Percentiles rank a stretch among this genome's conserved stretches.
phyloP scores from a whole-genome alignment of 2,797 vertebrate species.

The Chaetophractus vellerosus region DNA sequence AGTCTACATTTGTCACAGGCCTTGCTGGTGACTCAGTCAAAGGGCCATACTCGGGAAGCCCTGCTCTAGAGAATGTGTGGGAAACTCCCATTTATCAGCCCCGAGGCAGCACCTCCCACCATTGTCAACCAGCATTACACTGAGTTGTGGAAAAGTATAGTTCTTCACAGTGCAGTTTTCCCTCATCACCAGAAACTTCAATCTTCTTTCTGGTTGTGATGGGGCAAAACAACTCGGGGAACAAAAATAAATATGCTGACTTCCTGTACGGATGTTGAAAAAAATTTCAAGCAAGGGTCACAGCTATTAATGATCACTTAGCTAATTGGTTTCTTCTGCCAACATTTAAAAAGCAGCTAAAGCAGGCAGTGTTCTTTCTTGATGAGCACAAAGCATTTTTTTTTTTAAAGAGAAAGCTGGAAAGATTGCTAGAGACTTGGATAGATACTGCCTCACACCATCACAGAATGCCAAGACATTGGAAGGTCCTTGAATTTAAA shows the following conservation, averaged over 20 bases:
- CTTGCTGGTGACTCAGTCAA: background rate
- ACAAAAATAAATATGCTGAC: slow-evolving; percentile 46
- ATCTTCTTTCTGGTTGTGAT: background rate
- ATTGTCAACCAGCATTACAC: background rate
- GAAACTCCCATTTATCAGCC: background rate
- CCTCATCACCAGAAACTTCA: background rate
- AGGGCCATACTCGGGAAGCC: background rate
- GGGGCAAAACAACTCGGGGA: background rate
- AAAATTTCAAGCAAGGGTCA: background rate
- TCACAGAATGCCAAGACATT: background rate
- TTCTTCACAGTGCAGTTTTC: background rate
- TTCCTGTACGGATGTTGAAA: slow-evolving; percentile 17
- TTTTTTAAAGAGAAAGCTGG: background rate
- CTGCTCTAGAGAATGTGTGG: background rate
- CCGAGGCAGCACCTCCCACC: background rate
- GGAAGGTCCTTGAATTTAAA: slow-evolving; percentile 17
- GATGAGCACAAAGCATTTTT: background rate
- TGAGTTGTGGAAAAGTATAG: background rate
- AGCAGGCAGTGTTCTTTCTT: slow-evolving; percentile 35
- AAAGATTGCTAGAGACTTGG: background rate
- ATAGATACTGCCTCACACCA: background rate
- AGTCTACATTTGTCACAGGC: background rate
- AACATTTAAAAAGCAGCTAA: slow-evolving; percentile 55
- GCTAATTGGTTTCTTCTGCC: slow-evolving; percentile 62
- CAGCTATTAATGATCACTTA: slow-evolving; percentile 39